phyloP scores from a whole-genome alignment of 1,140 invertebrate species.

The Rhyzopertha dominica region DNA sequence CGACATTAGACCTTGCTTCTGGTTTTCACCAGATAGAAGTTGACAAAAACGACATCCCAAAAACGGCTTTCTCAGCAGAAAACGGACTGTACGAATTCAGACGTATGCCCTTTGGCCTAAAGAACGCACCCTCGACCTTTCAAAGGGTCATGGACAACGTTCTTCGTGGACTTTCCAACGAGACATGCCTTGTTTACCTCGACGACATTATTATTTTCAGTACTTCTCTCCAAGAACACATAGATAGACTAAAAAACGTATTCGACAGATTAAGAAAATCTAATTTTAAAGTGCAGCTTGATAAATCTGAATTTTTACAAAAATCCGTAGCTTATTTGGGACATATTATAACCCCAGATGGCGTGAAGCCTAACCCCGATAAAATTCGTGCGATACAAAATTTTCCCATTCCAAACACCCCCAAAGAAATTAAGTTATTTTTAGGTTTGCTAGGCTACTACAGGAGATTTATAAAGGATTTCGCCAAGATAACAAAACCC shows the following conservation, averaged over 20 bases:
- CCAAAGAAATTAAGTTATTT: constrained; percentile 10
- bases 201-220: constrained; percentile 11
- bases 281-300: constrained; percentile 9
- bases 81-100: constrained; percentile 39
- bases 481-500: constrained; percentile 34
- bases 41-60: constrained; percentile 25
- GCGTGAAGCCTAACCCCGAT: constrained; percentile 26
- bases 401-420: constrained; percentile 17
- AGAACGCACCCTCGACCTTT: constrained; percentile 44
- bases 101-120: constrained; percentile 42
- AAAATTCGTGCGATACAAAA: constrained; percentile 22
- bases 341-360: constrained; percentile 21
- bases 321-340: constrained; percentile 18
- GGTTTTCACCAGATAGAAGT: constrained; percentile 47
- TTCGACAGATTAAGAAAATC: constrained; percentile 5
- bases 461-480: constrained; percentile 40
- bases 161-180: constrained; percentile 32
- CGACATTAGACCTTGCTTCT: constrained; percentile 42
- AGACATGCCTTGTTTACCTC: constrained; percentile 13
- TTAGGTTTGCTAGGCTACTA: constrained; percentile 42
- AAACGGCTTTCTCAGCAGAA: constrained; percentile 42
- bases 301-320: constrained; percentile 11
- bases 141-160: constrained; percentile 44
- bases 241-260: background rate
- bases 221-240: constrained; percentile 1